Evolutionary conservation across 2,888 invertebrate genomes (phyloP), one percentile per base, ranked within the genome.

Genomic region (Punctoribates punctum): DNA sequence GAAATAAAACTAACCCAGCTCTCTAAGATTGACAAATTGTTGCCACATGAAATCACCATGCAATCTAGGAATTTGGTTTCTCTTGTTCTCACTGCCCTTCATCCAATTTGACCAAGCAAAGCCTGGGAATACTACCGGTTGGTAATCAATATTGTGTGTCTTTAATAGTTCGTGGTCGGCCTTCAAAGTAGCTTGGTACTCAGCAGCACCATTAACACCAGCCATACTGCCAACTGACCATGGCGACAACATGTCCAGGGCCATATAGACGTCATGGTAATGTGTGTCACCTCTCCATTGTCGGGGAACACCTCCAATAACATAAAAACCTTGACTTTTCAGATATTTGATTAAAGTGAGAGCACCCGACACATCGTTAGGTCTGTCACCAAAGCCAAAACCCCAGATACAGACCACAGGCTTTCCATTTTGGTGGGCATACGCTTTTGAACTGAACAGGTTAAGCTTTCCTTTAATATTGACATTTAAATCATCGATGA

Each of bases 1-100:
- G n/a, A n/a, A n/a, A n/a, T n/a, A n/a, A n/a, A n/a, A n/a, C n/a
- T n/a, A n/a, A n/a, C n/a, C n/a, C 5, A 60, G 25, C 27, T 23
- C 27, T 23, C 60, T 11, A 2, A 60, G 5, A 27, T 60, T 60
- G 60, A 60, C 60, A 15, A 60, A 60, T 25, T 60, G 60, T 23
- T 60, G 60, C 60, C 60, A 60, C 60, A 60, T 60, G 27, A 60
- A 60, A 25, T 60, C 60, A 23, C 60, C 60, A 25, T 60, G 60
- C 25, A 60, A 8, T 4, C 60, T 4, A 6, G 60, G 60, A 25
- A 23, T 13, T 8, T 11, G 25, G 20, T 60, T 60, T 23, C 15
- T 11, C 11, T 11, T 20, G 17, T 17, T 17, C 17, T 17, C n/a
- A 54, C 17, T 54, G 46, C 9, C 9, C 9, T 15, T 8, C 46